phyloP scores from a whole-genome alignment of 2,888 invertebrate species.

The Parnassius apollo region DNA sequence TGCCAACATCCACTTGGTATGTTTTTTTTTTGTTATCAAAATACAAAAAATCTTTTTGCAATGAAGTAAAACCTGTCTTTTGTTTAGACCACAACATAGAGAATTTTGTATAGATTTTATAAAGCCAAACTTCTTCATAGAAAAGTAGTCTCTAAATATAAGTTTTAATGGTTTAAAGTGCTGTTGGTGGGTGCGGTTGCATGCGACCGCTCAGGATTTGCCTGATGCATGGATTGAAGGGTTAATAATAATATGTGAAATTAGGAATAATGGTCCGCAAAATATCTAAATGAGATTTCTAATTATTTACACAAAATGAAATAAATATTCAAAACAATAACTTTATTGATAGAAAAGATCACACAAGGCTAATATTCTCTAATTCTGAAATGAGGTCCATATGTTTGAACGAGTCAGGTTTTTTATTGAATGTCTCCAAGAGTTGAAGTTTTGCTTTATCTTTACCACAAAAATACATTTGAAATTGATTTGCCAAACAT shows the following conservation, averaged over 20 bases:
- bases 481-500: constrained; percentile 91
- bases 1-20: too few species aligned
- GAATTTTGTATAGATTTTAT: too few species aligned
- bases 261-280: background rate
- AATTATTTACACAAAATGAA: constrained; percentile 1
- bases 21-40: too few species aligned
- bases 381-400: constrained; percentile 90
- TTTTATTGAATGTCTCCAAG: constrained; percentile 85
- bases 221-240: too few species aligned
- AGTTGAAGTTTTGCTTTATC: constrained; percentile 83
- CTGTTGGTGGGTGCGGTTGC: too few species aligned
- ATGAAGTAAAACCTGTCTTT: too few species aligned
- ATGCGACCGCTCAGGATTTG: too few species aligned
- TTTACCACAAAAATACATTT: constrained; percentile 89
- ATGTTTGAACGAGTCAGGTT: constrained; percentile 89
- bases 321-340: constrained; percentile 1
- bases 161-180: too few species aligned
- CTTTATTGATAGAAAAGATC: constrained; percentile 5
- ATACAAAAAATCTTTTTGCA: too few species aligned
- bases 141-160: too few species aligned
- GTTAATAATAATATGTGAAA: background rate
- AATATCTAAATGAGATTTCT: constrained; percentile 8
- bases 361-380: constrained; percentile 81
- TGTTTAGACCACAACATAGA: too few species aligned
- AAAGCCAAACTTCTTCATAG: too few species aligned